phyloP scores from a whole-genome alignment of 1,140 invertebrate genomes.

The Heliconius hermathena region DNA sequence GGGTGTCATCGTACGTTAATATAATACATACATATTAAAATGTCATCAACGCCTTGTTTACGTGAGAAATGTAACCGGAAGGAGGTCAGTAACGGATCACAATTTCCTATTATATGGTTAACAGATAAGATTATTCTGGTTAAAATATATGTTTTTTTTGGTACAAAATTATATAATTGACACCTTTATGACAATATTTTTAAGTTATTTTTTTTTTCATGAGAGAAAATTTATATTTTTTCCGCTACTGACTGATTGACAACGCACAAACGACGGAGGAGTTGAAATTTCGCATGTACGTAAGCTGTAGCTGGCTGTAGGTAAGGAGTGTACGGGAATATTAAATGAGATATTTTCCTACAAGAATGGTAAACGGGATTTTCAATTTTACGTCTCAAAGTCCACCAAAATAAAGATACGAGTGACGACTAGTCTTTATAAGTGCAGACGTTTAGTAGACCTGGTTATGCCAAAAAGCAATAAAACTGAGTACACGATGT shows the following conservation, averaged over 20 bases:
- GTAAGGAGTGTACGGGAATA: no score
- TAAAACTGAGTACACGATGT: no score
- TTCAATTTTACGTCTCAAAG: no score
- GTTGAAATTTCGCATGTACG: no score
- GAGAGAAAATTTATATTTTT: not conserved
- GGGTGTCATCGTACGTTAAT: conserved; percentile 38
- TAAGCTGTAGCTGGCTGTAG: no score
- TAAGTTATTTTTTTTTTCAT: not conserved
- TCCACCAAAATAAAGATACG: no score
- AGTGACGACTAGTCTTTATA: no score
- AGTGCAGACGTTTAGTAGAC: no score
- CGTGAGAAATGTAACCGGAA: conserved; percentile 48
- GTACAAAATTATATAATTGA: not conserved
- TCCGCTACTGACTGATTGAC: not conserved
- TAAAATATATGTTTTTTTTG: not conserved
- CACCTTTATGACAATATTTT: not conserved
- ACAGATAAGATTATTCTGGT: not conserved
- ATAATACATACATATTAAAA: conserved; percentile 45
- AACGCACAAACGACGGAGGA: no score
- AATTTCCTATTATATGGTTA: conserved; percentile 31
- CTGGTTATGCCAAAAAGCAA: no score
- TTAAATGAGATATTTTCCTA: no score
- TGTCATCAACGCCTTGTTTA: conserved; percentile 46
- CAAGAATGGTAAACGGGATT: no score
- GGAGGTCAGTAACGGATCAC: conserved; percentile 50